Evolutionary conservation across 2,888 invertebrate genomes (phyloP).

Genomic region (Abscondita cerata): DNA sequence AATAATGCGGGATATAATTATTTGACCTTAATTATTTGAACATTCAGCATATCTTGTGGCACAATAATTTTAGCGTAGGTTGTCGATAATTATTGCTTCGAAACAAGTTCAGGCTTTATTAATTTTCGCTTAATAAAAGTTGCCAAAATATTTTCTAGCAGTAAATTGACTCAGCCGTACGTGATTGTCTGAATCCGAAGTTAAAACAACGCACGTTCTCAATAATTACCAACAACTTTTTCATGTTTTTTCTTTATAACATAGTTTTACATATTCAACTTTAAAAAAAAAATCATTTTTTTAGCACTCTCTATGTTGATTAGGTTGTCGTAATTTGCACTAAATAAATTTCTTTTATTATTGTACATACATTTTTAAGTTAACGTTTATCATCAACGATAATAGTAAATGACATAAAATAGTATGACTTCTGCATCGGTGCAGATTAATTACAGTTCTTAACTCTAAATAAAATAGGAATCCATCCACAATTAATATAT

Average conservation of each 20-base stretch:
- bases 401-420: constrained; percentile 10
- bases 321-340: constrained; percentile 35
- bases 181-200: constrained; percentile 37
- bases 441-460: neutral
- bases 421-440: neutral
- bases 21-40: constrained; percentile 31
- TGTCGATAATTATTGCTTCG: constrained; percentile 24
- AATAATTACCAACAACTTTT: constrained; percentile 17
- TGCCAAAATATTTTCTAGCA: constrained; percentile 25
- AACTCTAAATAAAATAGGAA: constrained; percentile 7
- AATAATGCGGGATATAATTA: constrained; percentile 34
- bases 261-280: constrained; percentile 26
- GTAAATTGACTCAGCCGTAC: constrained; percentile 18
- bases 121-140: constrained; percentile 20
- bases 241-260: neutral
- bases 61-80: constrained; percentile 27
- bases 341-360: constrained; percentile 26
- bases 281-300: constrained; percentile 22
- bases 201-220: neutral
- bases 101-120: constrained; percentile 4
- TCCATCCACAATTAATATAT: constrained; percentile 16
- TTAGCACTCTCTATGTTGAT: constrained; percentile 29
- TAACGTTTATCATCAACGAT: constrained; percentile 1
- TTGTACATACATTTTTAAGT: constrained; percentile 17
- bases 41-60: constrained; percentile 35